phyloP scores from a whole-genome alignment of 2,113 vertebrate genomes.

The Delphinus delphis region DNA sequence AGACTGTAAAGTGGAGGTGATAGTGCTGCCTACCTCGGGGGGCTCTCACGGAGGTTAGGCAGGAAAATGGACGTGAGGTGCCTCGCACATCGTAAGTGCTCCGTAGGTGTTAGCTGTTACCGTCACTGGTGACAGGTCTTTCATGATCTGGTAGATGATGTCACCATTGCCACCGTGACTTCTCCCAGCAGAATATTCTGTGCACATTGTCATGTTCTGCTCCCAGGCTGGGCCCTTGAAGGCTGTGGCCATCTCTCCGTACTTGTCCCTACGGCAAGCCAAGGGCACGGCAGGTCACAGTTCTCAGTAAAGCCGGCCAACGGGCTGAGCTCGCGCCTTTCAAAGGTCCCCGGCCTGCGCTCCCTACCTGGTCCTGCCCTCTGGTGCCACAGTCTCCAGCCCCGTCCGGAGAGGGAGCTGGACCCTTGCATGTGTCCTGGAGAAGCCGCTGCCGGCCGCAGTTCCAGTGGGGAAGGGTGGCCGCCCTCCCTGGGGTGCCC shows the following conservation, averaged over 20 bases:
- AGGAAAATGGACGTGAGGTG: rapidly evolving
- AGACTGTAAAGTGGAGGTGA: rapidly evolving
- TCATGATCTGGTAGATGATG: not conserved
- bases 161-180: not conserved
- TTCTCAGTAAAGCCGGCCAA: not conserved
- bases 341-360: rapidly evolving
- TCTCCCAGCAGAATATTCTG: not conserved
- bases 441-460: not conserved
- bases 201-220: not conserved
- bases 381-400: not conserved
- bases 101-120: rapidly evolving
- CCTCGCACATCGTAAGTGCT: rapidly evolving
- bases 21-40: not conserved
- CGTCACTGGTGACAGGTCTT: not conserved
- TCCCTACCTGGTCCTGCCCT: not conserved
- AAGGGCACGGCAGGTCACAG: not conserved
- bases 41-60: too few species aligned
- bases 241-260: not conserved
- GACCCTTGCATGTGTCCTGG: not conserved
- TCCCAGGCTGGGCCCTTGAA: not conserved
- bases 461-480: rapidly evolving
- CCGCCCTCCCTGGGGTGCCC: not conserved
- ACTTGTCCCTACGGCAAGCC: not conserved
- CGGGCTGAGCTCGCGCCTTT: not conserved
- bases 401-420: not conserved